Conservation (phyloP, 2,888 invertebrate genomes). For the Lasioglossum figueresi region DNA sequence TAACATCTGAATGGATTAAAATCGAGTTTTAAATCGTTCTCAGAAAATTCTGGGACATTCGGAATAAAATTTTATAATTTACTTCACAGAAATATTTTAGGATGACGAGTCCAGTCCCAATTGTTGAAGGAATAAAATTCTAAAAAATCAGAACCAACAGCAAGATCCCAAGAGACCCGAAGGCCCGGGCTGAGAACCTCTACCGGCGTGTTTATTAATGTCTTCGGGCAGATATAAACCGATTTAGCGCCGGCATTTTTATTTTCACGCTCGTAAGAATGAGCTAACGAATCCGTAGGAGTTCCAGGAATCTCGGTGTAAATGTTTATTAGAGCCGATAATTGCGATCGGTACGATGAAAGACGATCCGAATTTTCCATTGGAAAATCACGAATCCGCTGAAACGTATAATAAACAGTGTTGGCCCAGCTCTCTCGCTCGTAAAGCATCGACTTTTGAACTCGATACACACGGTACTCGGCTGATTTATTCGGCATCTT, state of each 20-base stretch:
- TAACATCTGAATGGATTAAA: background rate
- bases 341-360: background rate
- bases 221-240: conserved; percentile 33
- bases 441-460: conserved; percentile 51
- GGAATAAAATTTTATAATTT: background rate
- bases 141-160: background rate
- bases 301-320: conserved; percentile 24
- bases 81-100: background rate
- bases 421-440: conserved; percentile 41
- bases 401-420: background rate
- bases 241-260: conserved; percentile 31
- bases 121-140: background rate
- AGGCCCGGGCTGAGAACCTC: conserved; percentile 17
- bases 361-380: background rate
- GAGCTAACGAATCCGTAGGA: conserved; percentile 33
- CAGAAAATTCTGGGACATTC: no score
- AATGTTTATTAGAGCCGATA: conserved; percentile 32
- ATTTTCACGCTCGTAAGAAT: conserved; percentile 27
- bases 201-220: conserved; percentile 35
- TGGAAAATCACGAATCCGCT: conserved; percentile 19
- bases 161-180: background rate
- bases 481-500: conserved; percentile 71
- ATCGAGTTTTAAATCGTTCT: background rate
- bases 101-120: background rate
- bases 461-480: conserved; percentile 63